These are phyloP conservation scores for Pyrocephalus nanus DNA, from an alignment of 2,797 vertebrate genomes.

Conservation along the genomic window DNA sequence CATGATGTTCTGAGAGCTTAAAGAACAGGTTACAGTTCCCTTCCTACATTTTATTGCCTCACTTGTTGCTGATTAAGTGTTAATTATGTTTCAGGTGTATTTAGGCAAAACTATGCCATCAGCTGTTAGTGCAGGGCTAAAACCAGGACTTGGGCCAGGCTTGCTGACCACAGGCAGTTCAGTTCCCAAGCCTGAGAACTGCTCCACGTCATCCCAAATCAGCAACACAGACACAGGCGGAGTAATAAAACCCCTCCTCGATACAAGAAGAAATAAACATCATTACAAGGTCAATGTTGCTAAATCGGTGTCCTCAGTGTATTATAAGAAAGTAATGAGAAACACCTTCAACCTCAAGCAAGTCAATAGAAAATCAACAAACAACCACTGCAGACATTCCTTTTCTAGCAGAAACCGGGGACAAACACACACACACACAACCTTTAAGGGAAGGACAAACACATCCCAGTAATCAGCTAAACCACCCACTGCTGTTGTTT, in stretches of 20 bases:
- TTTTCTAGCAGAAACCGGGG: background rate
- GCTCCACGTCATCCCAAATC: background rate
- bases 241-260: constrained; percentile 8
- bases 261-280: constrained; percentile 19
- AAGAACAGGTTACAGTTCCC: background rate
- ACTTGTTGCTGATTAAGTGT: background rate
- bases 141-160: background rate
- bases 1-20: background rate
- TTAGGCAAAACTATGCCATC: background rate
- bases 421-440: background rate
- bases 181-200: background rate
- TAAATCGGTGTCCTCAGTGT: constrained; percentile 6
- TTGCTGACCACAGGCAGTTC: background rate
- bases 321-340: constrained; percentile 39
- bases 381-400: background rate
- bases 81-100: background rate
- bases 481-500: background rate
- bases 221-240: background rate
- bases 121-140: background rate
- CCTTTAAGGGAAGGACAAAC: constrained; percentile 1
- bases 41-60: background rate
- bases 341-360: constrained; percentile 45
- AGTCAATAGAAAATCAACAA: constrained; percentile 42
- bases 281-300: constrained; percentile 18
- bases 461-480: background rate